Percentiles rank a stretch among this genome's conserved stretches.
phyloP scores from a whole-genome alignment of 64 coral and sea anemone species.

The Anthopleura sola region DNA sequence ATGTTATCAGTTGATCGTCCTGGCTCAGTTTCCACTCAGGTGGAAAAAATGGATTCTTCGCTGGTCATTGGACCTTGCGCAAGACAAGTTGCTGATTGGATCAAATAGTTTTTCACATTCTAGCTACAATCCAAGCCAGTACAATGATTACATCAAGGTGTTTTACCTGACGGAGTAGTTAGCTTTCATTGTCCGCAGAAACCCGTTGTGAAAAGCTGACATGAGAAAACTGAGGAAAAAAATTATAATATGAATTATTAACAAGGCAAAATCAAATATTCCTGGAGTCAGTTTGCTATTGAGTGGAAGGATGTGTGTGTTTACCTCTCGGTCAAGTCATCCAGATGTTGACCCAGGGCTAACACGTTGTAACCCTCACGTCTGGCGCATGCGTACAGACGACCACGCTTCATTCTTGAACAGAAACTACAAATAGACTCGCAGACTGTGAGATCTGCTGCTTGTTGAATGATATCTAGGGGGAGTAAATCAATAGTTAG shows the following conservation, averaged over 20 bases:
- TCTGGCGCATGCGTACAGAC: slow-evolving; percentile 93
- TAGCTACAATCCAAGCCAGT: neutral
- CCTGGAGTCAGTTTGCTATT: neutral
- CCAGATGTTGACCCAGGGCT: slow-evolving; percentile 92
- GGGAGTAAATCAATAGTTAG: neutral
- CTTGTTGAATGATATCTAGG: slow-evolving; percentile 87
- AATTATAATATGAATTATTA: neutral
- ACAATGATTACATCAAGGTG: neutral
- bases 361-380: slow-evolving; percentile 89
- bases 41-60: too few relatives aligned
- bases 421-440: slow-evolving; percentile 98
- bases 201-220: slow-evolving; percentile 97
- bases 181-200: slow-evolving; percentile 95
- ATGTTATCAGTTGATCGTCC: too few relatives aligned
- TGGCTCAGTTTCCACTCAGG: too few relatives aligned
- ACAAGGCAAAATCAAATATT: neutral
- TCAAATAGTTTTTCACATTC: neutral
- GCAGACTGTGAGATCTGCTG: slow-evolving; percentile 75
- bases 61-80: too few relatives aligned
- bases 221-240: slow-evolving; percentile 80
- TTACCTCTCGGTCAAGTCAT: slow-evolving; percentile 93
- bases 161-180: slow-evolving; percentile 89
- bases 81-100: neutral
- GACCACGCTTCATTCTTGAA: slow-evolving; percentile 98
- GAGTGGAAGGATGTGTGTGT: neutral